Evolutionary conservation across 2,888 invertebrate genomes (phyloP).

Genomic region (Scaptomyza reducta): DNA sequence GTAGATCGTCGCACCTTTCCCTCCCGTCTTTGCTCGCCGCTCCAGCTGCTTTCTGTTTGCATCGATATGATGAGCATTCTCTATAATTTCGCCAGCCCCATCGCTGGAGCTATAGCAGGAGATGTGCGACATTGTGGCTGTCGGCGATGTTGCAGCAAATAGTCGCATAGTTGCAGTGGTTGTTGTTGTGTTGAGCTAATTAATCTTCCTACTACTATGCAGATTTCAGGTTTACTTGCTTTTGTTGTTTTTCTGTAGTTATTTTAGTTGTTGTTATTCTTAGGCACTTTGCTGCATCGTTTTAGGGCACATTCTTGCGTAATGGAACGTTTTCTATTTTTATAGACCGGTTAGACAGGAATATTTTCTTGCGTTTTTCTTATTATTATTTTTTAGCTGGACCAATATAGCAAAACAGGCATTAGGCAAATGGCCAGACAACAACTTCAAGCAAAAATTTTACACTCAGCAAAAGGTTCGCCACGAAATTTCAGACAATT

Average conservation of each 20-base stretch:
- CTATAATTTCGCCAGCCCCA: constrained; percentile 68
- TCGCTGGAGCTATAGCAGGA: constrained; percentile 70
- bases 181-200: constrained; percentile 54
- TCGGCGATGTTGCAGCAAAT: constrained; percentile 50
- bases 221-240: constrained; percentile 70
- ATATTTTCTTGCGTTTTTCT: constrained; percentile 32
- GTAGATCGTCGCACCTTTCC: constrained; percentile 45
- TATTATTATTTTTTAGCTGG: constrained; percentile 23
- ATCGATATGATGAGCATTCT: constrained; percentile 55
- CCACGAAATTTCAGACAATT: neutral
- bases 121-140: constrained; percentile 46
- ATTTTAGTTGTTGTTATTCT: constrained; percentile 23
- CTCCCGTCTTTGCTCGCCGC: neutral
- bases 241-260: constrained; percentile 2
- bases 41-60: constrained; percentile 20
- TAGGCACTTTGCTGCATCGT: constrained; percentile 71
- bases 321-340: constrained; percentile 72
- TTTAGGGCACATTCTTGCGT: constrained; percentile 80
- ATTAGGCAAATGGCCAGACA: constrained; percentile 33
- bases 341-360: constrained; percentile 73
- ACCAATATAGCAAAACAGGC: constrained; percentile 44
- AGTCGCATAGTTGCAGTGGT: constrained; percentile 55
- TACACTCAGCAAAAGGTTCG: constrained; percentile 11
- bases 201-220: constrained; percentile 71
- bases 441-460: constrained; percentile 9